These are phyloP conservation scores for Zelostemma sp. DNA, from an alignment of 1,140 invertebrate species.

Conservation along the genomic window DNA sequence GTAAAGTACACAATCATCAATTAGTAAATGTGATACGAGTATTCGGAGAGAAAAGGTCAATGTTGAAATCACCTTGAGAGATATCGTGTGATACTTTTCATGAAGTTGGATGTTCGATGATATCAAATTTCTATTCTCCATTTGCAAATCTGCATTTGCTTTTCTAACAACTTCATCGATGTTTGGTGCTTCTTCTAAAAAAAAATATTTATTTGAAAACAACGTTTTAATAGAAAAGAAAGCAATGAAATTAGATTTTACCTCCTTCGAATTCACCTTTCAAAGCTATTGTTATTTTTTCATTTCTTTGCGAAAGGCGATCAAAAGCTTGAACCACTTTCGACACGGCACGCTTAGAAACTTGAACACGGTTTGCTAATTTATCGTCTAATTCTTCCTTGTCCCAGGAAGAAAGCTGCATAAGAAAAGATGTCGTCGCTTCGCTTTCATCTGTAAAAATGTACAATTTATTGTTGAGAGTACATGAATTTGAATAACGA, in stretches of 20 bases:
- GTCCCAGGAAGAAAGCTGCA: conserved; percentile 98
- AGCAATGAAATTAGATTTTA: conserved; percentile 40
- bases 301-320: conserved; percentile 91
- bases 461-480: too few relatives aligned
- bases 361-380: conserved; percentile 92
- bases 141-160: conserved; percentile 88
- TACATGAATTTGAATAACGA: background rate
- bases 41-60: background rate
- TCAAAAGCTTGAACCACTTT: conserved; percentile 98
- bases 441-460: conserved; percentile 90
- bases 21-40: background rate
- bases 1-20: conserved; percentile 2
- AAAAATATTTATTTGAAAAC: conserved; percentile 21
- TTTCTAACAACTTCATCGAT: conserved; percentile 87
- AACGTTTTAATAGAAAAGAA: conserved; percentile 5
- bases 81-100: conserved; percentile 93
- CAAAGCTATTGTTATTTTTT: conserved; percentile 89
- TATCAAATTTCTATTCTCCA: conserved; percentile 92
- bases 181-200: conserved; percentile 75
- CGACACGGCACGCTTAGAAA: conserved; percentile 92
- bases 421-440: conserved; percentile 95
- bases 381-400: conserved; percentile 97
- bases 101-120: conserved; percentile 93
- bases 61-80: conserved; percentile 77
- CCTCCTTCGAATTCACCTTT: conserved; percentile 84